Conservation (phyloP, 1,140 invertebrate species). For the Mylabris phalerata region DNA sequence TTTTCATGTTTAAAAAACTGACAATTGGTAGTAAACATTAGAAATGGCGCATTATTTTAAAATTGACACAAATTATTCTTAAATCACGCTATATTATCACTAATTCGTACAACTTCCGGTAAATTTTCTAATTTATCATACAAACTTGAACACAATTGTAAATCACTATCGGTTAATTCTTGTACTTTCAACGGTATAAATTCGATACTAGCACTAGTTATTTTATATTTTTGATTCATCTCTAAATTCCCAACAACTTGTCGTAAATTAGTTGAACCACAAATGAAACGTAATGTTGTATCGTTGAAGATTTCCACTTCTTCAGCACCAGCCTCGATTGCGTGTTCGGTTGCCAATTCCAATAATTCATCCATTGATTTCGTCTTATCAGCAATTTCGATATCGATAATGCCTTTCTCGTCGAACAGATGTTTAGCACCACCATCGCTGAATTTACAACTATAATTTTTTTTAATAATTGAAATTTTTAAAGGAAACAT, state of each 20-base stretch:
- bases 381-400: conserved; percentile 32
- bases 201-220: conserved; percentile 43
- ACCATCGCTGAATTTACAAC: conserved; percentile 29
- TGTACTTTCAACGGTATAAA: conserved; percentile 42
- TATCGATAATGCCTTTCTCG: conserved; percentile 48
- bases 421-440: conserved; percentile 45
- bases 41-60: too few species aligned
- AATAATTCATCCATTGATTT: conserved; percentile 33
- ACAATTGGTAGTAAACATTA: too few species aligned
- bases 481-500: too few species aligned
- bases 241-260: conserved; percentile 40
- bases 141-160: conserved; percentile 39
- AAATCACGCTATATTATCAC: conserved; percentile 47
- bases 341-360: conserved; percentile 54
- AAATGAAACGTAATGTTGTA: conserved; percentile 43
- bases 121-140: conserved; percentile 42
- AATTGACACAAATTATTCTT: too few species aligned
- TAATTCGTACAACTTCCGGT: conserved; percentile 45
- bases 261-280: conserved; percentile 34
- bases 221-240: conserved; percentile 41
- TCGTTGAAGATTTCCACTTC: conserved; percentile 50
- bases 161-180: conserved; percentile 42
- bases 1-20: too few species aligned
- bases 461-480: conserved; percentile 3
- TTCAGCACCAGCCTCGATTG: conserved; percentile 54